Conservation (phyloP, 1,140 invertebrate genomes). For the Pteromalus puparum region DNA sequence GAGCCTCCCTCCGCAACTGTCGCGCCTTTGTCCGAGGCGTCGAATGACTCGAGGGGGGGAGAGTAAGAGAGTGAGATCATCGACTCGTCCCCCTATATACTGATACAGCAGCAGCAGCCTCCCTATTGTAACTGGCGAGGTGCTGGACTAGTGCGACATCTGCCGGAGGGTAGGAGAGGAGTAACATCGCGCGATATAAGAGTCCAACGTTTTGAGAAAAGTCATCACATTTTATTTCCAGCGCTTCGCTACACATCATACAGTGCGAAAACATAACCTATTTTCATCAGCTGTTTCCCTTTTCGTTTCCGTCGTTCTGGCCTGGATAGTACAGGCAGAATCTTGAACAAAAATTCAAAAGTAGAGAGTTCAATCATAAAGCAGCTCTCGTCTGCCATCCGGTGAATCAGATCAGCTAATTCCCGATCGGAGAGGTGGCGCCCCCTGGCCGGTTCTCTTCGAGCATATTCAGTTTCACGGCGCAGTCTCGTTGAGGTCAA, state of each 20-base stretch:
- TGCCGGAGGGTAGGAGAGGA: not conserved
- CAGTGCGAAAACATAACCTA: too few species aligned
- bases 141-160: not conserved
- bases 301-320: too few species aligned
- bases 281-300: too few species aligned
- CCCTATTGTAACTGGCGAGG: not conserved
- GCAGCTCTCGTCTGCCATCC: too few species aligned
- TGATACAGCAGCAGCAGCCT: not conserved
- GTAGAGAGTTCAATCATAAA: too few species aligned
- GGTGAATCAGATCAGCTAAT: too few species aligned
- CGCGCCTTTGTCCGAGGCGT: slow-evolving; percentile 13
- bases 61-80: not conserved
- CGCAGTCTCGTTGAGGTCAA: not conserved
- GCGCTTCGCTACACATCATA: not conserved
- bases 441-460: not conserved
- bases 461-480: not conserved
- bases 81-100: not conserved
- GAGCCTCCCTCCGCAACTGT: not conserved
- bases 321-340: too few species aligned
- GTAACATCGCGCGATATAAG: not conserved
- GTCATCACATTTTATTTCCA: not conserved
- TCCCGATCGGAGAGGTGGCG: not conserved
- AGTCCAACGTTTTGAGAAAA: not conserved
- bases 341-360: too few species aligned
- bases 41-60: not conserved